These are phyloP conservation scores for Eilema sororculum DNA, from an alignment of 2,888 invertebrate species.

Conservation along the genomic window DNA sequence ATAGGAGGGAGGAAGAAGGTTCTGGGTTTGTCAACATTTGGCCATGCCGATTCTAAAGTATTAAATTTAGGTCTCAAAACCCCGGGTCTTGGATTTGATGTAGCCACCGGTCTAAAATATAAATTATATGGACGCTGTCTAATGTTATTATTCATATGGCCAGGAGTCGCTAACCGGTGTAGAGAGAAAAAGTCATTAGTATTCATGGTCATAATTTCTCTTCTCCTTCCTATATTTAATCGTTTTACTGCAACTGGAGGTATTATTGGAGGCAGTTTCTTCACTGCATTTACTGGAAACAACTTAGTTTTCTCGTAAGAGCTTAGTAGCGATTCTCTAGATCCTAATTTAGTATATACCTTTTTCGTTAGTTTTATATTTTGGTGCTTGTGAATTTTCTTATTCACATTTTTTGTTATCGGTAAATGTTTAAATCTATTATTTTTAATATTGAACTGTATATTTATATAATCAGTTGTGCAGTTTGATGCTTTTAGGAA, in stretches of 20 bases:
- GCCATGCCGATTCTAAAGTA: slow-evolving; percentile 33
- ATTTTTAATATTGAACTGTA: slow-evolving; percentile 21
- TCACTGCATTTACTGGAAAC: slow-evolving; percentile 49
- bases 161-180: slow-evolving; percentile 44
- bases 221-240: slow-evolving; percentile 53
- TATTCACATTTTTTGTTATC: neutral
- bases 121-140: slow-evolving; percentile 18
- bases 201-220: slow-evolving; percentile 55
- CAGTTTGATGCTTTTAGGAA: slow-evolving; percentile 30
- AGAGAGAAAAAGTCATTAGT: slow-evolving; percentile 61
- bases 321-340: slow-evolving; percentile 42
- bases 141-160: slow-evolving; percentile 27
- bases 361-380: slow-evolving; percentile 1
- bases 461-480: neutral
- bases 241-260: slow-evolving; percentile 55
- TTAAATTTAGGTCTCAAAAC: slow-evolving; percentile 60
- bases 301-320: slow-evolving; percentile 59
- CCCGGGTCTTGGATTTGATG: slow-evolving; percentile 36
- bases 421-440: slow-evolving; percentile 18
- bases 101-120: slow-evolving; percentile 16
- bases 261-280: slow-evolving; percentile 33
- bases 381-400: neutral
- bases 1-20: slow-evolving; percentile 45
- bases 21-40: slow-evolving; percentile 41
- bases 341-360: slow-evolving; percentile 7